Conservation (phyloP, 2,888 invertebrate species). For the Ashinkailepas kermadecensis region DNA sequence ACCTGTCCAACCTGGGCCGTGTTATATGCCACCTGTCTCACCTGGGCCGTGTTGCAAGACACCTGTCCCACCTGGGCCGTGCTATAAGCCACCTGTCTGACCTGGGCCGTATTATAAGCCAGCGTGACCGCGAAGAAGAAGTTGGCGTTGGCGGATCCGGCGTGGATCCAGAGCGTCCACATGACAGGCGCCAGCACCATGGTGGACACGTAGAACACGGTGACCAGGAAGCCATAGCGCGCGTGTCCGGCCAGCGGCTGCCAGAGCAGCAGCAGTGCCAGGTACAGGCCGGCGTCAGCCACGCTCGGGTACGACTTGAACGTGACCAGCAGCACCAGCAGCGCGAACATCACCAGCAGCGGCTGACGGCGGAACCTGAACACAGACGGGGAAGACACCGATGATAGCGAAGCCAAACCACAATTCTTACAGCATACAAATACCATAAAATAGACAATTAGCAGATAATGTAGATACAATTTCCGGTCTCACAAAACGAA, state of each 20-base stretch:
- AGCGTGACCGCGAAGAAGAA: constrained; percentile 98
- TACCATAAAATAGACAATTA: too few relatives aligned
- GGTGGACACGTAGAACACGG: constrained; percentile 81
- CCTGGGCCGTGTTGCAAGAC: too few relatives aligned
- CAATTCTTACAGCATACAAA: too few relatives aligned
- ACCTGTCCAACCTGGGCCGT: too few relatives aligned
- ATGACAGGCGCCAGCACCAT: constrained; percentile 87
- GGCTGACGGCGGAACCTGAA: constrained; percentile 50
- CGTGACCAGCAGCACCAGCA: constrained; percentile 74
- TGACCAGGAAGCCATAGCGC: constrained; percentile 88
- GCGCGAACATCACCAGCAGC: constrained; percentile 65
- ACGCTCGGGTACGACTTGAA: constrained; percentile 96
- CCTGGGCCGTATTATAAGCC: constrained; percentile 83
- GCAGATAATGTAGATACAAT: too few relatives aligned
- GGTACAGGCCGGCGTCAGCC: constrained; percentile 87
- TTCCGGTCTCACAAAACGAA: too few relatives aligned
- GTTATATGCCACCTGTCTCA: too few relatives aligned
- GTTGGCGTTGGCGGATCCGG: constrained; percentile 97
- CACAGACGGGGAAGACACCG: constrained; percentile 46
- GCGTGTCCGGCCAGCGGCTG: constrained; percentile 79
- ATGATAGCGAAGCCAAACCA: too few relatives aligned
- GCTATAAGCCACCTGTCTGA: constrained; percentile 36
- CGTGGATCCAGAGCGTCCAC: constrained; percentile 97
- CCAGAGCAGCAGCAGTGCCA: constrained; percentile 86
- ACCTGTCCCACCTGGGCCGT: too few relatives aligned